Evolutionary conservation across 92 coral and sea anemone genomes (phyloP), one percentile per base, ranked within the genome.

Genomic region (Epizoanthus stellaris): DNA sequence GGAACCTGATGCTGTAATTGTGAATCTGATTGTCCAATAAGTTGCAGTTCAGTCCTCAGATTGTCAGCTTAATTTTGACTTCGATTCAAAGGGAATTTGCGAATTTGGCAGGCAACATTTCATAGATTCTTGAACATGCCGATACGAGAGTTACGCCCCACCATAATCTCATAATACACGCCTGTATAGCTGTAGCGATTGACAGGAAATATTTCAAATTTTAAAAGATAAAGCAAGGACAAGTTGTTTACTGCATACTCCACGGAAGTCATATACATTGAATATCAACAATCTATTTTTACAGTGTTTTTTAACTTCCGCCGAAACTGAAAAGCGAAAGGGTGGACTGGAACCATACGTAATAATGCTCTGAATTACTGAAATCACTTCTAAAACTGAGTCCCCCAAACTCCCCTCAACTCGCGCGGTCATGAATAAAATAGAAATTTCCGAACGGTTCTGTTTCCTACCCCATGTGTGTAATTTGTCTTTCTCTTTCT

Each of bases 261-360:
- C 21, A 39, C 64, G 23, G 80, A 23, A 53, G 57, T 57, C 39
- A 57, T 8, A 36, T 49, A 54, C n/a, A 20, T 49, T 60, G 43
- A 60, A 4, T 11, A 40, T 61, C 72, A 63, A 43, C 42, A 63
- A 63, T 40, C 61, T 63, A 79, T 63, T 79, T 79, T 79, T 76
- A 42, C 56, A 36, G 69, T 76, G n/a, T 68, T 57, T 60, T 39
- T 16, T n/a, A 19, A 59, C 63, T 76, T 60, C 83, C 67, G 83
- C 14, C 14, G 39, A 15, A 8, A 36, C 14, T n/a, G 16, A 43
- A 71, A 47, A 53, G 12, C 52, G 42, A 79, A 77, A 43, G 7
- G 72, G 72, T 40, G 40, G 72, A 79, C 34, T 9, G 25, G 59
- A 61, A 43, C 30, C 66, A 16, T 42, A 8, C 15, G 38, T 40